A percentile compares a stretch with the other conserved stretches of the same genome.
These are phyloP conservation scores for Abramis brama DNA, from an alignment of 2,113 vertebrate genomes.

Conservation along the genomic window DNA sequence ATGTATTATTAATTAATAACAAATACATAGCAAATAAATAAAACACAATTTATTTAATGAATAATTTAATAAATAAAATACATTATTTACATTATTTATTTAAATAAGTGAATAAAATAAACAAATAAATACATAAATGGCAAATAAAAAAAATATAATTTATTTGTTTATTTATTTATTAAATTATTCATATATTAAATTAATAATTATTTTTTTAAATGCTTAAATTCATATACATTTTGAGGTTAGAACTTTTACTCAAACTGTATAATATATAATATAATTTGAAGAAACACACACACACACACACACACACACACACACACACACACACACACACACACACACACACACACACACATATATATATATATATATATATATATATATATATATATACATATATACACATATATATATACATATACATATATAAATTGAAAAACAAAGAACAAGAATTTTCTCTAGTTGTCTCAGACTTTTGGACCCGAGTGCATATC, in stretches of 20 bases:
- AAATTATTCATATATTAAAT: too few relatives aligned
- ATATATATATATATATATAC: too few relatives aligned
- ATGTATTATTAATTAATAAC: not conserved
- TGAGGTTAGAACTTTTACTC: not conserved
- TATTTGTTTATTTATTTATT: too few relatives aligned
- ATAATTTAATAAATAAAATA: not conserved
- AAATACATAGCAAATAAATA: not conserved
- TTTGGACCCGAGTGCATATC: not conserved
- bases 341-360: too few relatives aligned
- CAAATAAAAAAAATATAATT: too few relatives aligned
- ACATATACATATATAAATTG: too few relatives aligned
- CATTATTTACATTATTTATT: not conserved
- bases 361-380: too few relatives aligned
- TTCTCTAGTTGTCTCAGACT: not conserved
- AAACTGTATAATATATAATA: too few relatives aligned
- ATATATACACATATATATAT: too few relatives aligned
- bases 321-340: too few relatives aligned
- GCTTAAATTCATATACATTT: not conserved
- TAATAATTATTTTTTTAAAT: too few relatives aligned
- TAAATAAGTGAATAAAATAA: not conserved
- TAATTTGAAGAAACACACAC: not conserved
- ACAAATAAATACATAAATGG: not conserved
- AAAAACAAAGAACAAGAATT: not conserved
- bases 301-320: too few relatives aligned
- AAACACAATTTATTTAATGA: not conserved